Conservation (phyloP, 2,797 vertebrate species). For the Microcaecilia unicolor region DNA sequence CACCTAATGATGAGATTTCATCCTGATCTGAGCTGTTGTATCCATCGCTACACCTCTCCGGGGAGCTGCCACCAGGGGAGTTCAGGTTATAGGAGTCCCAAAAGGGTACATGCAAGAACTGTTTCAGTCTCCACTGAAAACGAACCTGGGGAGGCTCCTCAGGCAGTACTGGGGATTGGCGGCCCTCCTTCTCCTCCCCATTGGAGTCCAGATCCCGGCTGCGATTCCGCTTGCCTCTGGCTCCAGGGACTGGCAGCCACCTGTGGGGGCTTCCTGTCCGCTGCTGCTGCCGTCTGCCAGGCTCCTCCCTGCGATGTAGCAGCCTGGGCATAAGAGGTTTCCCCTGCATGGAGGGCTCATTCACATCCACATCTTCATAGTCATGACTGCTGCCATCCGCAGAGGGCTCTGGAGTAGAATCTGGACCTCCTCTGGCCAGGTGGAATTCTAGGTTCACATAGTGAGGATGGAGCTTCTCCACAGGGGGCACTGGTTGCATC, state of each 20-base stretch:
- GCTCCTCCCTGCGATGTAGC: constrained; percentile 18
- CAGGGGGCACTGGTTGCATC: neutral
- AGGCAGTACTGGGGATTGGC: constrained; percentile 3
- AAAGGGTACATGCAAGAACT: constrained; percentile 22
- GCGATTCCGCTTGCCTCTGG: constrained; percentile 18
- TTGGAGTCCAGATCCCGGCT: constrained; percentile 60
- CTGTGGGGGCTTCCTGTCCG: constrained; percentile 20
- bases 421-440: neutral
- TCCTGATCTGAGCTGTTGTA: constrained; percentile 79
- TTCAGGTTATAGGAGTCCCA: constrained; percentile 31
- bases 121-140: constrained; percentile 23
- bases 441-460: constrained; percentile 1
- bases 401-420: too few species aligned
- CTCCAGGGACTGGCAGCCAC: constrained; percentile 23
- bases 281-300: constrained; percentile 18
- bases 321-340: constrained; percentile 54
- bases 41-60: constrained; percentile 71
- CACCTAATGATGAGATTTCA: constrained; percentile 73
- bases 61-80: constrained; percentile 66
- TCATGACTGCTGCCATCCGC: constrained; percentile 57
- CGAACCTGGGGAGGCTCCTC: neutral
- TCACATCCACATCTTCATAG: constrained; percentile 66
- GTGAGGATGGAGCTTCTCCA: neutral
- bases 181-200: constrained; percentile 41
- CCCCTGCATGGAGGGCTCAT: constrained; percentile 63